Conservation (phyloP, 2,797 vertebrate species). For the Pseudocheirus occidentalis region DNA sequence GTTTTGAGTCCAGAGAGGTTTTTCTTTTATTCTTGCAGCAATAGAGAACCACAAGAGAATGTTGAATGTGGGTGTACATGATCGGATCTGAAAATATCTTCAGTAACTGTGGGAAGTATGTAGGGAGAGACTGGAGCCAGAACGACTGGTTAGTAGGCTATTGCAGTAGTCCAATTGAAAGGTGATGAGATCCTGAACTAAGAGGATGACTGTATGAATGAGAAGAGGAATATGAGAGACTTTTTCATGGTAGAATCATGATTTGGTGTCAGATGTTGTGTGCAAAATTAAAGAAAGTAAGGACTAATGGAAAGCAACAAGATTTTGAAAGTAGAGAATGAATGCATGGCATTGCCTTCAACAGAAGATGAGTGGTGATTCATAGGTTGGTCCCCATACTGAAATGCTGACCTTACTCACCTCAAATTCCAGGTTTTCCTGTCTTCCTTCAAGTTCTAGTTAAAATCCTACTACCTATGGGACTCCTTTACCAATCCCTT, state of each 20-base stretch:
- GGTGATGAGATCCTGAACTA: background rate
- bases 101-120: no score
- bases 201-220: background rate
- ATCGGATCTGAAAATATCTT: background rate
- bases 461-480: background rate
- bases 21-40: background rate
- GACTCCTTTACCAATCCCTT: background rate
- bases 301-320: no score
- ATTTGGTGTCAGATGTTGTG: background rate
- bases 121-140: background rate
- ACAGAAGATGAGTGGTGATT: background rate
- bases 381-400: no score
- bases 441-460: background rate
- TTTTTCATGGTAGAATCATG: background rate
- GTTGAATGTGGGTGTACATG: background rate
- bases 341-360: background rate
- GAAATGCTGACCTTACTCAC: background rate
- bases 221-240: background rate
- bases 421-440: background rate
- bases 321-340: no score
- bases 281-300: no score
- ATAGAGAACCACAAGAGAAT: no score
- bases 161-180: background rate
- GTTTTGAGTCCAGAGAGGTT: background rate
- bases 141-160: background rate